phyloP scores from a whole-genome alignment of 2,113 vertebrate genomes.

The Plecotus auritus region DNA sequence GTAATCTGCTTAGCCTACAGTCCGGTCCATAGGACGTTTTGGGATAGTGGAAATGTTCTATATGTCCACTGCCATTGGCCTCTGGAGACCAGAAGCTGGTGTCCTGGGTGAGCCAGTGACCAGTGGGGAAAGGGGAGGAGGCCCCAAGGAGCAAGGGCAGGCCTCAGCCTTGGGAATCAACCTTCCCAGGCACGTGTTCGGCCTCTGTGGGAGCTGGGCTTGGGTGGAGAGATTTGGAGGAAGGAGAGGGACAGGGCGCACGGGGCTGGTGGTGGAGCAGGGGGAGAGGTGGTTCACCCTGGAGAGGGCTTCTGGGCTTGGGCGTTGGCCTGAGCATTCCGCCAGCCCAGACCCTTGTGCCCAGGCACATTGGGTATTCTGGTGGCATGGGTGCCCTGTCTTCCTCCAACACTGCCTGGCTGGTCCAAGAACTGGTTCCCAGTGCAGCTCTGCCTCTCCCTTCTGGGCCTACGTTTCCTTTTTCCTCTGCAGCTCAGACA shows the following conservation, averaged over 20 bases:
- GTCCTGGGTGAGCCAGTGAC: background rate
- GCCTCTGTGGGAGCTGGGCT: background rate
- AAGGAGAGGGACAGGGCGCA: background rate
- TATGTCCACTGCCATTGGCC: background rate
- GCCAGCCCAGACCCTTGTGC: background rate
- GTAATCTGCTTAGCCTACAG: background rate
- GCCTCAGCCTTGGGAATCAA: background rate
- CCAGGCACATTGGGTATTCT: background rate
- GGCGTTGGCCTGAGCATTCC: background rate
- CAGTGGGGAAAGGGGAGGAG: background rate
- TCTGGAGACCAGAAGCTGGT: background rate
- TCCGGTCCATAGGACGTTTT: background rate
- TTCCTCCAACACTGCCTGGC: background rate
- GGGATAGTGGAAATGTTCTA: background rate
- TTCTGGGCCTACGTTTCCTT: background rate
- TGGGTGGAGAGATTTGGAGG: background rate
- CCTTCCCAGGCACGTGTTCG: background rate
- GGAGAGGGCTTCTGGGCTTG: background rate
- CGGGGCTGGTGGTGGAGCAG: background rate
- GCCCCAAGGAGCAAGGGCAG: background rate
- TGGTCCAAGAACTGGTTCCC: background rate
- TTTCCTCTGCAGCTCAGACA: background rate
- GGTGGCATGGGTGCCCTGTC: background rate
- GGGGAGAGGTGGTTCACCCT: fast-evolving
- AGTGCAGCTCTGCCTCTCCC: background rate